Conservation (phyloP, 2,797 vertebrate species). For the Pachyuromys duprasi region DNA sequence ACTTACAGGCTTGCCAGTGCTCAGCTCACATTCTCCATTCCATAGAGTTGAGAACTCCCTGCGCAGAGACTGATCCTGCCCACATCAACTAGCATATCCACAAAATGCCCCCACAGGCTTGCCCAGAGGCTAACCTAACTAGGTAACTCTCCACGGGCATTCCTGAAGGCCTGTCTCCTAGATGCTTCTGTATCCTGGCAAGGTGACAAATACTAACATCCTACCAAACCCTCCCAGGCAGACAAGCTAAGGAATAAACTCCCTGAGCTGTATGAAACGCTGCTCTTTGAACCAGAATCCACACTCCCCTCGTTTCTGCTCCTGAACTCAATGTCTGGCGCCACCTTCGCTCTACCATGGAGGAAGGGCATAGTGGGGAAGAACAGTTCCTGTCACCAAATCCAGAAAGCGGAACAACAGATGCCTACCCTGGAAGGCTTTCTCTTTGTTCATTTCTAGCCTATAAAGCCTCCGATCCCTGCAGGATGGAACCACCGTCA, state of each 20-base stretch:
- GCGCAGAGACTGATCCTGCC: not conserved
- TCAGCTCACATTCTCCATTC: not conserved
- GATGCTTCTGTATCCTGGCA: not conserved
- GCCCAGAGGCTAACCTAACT: not conserved
- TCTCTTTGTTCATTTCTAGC: not conserved
- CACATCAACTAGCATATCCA: not conserved
- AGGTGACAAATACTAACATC: not conserved
- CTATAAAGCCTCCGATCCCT: not conserved
- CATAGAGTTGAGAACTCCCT: not conserved
- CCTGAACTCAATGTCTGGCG: not conserved
- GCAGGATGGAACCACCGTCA: not conserved
- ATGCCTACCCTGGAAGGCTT: not conserved
- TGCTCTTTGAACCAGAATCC: not conserved
- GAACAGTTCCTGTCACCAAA: not conserved
- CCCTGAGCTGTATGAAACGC: not conserved
- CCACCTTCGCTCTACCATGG: not conserved
- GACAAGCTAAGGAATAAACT: not conserved
- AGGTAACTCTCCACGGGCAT: not conserved
- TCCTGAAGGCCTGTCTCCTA: not conserved
- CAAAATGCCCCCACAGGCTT: not conserved
- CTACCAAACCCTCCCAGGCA: not conserved
- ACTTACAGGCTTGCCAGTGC: no score
- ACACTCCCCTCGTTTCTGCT: not conserved
- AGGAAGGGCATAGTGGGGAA: not conserved
- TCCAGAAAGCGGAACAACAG: not conserved